These are phyloP conservation scores for Gallinago jamesoni DNA, from an alignment of 2,113 vertebrate genomes.

Conservation along the genomic window DNA sequence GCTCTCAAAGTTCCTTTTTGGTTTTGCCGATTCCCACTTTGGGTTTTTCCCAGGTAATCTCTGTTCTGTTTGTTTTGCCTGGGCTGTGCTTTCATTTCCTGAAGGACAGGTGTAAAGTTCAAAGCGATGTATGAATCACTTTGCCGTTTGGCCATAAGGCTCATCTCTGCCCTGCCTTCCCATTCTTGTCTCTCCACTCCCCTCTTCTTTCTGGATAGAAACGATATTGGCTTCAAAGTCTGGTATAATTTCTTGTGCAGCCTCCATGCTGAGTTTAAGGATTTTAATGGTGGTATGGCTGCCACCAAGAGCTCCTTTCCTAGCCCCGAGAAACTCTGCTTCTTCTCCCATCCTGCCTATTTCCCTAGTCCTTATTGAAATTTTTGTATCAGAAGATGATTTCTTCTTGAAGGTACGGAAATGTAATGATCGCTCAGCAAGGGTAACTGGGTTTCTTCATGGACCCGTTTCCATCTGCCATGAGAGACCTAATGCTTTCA, in stretches of 20 bases:
- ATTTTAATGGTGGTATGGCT: not conserved
- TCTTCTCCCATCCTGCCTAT: not conserved
- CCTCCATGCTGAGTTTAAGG: not conserved
- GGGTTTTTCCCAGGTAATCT: not conserved
- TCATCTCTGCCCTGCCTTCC: not conserved
- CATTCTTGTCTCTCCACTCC: not conserved
- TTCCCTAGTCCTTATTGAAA: not conserved
- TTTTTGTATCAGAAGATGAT: not conserved
- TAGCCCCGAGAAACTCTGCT: not conserved
- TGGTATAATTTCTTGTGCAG: not conserved
- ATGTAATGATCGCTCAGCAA: rapidly evolving
- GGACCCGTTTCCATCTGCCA: not conserved
- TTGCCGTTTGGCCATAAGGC: not conserved
- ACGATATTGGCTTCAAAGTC: not conserved
- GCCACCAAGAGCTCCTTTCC: not conserved
- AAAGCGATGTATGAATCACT: not conserved
- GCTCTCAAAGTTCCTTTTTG: not conserved
- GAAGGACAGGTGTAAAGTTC: not conserved
- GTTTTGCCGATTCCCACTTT: rapidly evolving
- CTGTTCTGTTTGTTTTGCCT: not conserved
- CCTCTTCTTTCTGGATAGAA: not conserved
- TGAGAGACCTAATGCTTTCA: not conserved
- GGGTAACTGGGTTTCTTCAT: not conserved
- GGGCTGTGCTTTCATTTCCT: not conserved
- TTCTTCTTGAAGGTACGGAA: not conserved